phyloP scores from a whole-genome alignment of 2,797 vertebrate genomes.

The Prionace glauca region DNA sequence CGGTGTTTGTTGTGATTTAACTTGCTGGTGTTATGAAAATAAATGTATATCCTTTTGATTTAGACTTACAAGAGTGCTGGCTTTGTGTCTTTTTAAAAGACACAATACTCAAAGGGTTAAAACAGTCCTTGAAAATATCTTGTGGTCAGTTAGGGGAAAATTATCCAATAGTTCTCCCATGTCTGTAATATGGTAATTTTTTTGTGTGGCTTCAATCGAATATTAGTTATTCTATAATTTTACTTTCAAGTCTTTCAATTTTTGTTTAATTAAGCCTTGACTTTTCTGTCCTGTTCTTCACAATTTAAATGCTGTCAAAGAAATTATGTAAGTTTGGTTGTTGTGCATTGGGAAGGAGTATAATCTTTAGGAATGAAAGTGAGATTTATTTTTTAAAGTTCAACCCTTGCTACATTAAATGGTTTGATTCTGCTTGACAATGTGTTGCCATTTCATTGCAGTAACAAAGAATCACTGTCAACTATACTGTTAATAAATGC shows the following conservation, averaged over 20 bases:
- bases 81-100: too few relatives aligned
- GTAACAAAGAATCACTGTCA: constrained; percentile 33
- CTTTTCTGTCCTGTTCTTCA: not conserved
- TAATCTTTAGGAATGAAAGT: not conserved
- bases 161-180: too few relatives aligned
- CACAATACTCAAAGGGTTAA: too few relatives aligned
- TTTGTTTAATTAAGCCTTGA: not conserved
- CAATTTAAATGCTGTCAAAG: not conserved
- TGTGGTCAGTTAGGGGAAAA: too few relatives aligned
- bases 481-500: constrained; percentile 28
- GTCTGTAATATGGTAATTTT: not conserved
- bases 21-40: too few relatives aligned
- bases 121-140: too few relatives aligned
- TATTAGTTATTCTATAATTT: not conserved
- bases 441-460: not conserved
- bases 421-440: not conserved
- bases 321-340: not conserved
- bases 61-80: too few relatives aligned
- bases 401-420: not conserved
- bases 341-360: not conserved
- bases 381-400: constrained; percentile 2
- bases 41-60: too few relatives aligned
- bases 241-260: not conserved
- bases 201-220: not conserved
- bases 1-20: too few relatives aligned